A percentile compares a stretch with the other conserved stretches of the same genome.
phyloP scores from a whole-genome alignment of 2,113 vertebrate genomes.

The Salminus brasiliensis region DNA sequence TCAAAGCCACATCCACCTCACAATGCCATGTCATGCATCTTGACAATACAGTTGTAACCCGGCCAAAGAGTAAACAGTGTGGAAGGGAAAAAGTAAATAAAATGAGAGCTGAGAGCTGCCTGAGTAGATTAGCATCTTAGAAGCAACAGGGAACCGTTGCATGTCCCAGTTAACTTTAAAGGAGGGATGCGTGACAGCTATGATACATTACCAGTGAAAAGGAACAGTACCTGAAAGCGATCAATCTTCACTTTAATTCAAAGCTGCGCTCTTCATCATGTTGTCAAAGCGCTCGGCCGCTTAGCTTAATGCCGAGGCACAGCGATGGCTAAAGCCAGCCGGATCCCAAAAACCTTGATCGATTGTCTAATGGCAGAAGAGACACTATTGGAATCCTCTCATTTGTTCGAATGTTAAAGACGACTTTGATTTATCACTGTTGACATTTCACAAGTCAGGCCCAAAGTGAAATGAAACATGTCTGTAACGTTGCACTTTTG shows the following conservation, averaged over 20 bases:
- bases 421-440: slow-evolving; percentile 45
- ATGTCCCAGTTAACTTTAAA: slow-evolving; percentile 38
- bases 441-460: slow-evolving; percentile 22
- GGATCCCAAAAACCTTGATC: slow-evolving; percentile 44
- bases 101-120: slow-evolving; percentile 43
- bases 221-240: slow-evolving; percentile 52
- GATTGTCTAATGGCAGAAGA: slow-evolving; percentile 44
- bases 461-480: slow-evolving; percentile 2
- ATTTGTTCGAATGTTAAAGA: slow-evolving; percentile 49
- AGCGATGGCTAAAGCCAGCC: slow-evolving; percentile 30
- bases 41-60: not conserved
- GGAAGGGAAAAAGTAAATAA: slow-evolving; percentile 48
- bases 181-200: slow-evolving; percentile 32
- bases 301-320: slow-evolving; percentile 31
- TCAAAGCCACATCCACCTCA: not conserved
- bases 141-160: slow-evolving; percentile 22
- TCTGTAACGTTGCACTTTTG: slow-evolving; percentile 2
- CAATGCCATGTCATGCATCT: not conserved
- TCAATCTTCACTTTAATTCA: slow-evolving; percentile 63
- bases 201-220: slow-evolving; percentile 54
- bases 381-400: slow-evolving; percentile 22
- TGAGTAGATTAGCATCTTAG: slow-evolving; percentile 50
- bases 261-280: slow-evolving; percentile 56
- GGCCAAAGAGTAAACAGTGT: not conserved
- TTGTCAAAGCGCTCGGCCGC: slow-evolving; percentile 44